phyloP scores from a whole-genome alignment of 2,113 vertebrate genomes.

The Callipepla californica region DNA sequence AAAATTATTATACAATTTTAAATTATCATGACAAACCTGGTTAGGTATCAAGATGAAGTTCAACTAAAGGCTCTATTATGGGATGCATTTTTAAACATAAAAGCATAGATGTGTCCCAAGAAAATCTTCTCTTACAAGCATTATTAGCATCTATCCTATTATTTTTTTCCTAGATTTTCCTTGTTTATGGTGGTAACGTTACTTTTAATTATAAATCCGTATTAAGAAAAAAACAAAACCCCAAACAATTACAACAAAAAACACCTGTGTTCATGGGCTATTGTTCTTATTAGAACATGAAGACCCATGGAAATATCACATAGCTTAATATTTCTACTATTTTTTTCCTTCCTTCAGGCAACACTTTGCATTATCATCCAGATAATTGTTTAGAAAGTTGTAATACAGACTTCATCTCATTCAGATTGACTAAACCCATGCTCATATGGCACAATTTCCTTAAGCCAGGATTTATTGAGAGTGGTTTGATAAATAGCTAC shows the following conservation, averaged over 20 bases:
- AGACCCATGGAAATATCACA: constrained; percentile 21
- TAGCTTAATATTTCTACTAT: constrained; percentile 31
- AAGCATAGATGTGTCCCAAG: background rate
- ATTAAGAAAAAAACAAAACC: background rate
- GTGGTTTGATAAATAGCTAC: constrained; percentile 46
- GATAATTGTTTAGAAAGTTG: constrained; percentile 61
- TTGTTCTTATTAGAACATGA: constrained; percentile 6
- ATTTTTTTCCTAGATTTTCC: background rate
- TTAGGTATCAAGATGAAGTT: background rate
- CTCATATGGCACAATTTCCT: constrained; percentile 39
- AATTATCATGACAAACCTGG: background rate
- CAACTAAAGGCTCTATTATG: background rate
- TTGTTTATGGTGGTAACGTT: background rate
- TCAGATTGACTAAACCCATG: constrained; percentile 51
- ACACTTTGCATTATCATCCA: constrained; percentile 51
- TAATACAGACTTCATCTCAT: constrained; percentile 58
- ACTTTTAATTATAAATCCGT: background rate
- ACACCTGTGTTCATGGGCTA: background rate
- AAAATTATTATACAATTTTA: background rate
- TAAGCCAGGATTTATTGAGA: constrained; percentile 61
- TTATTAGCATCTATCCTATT: background rate
- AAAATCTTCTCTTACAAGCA: background rate
- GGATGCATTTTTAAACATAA: background rate
- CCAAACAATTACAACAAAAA: too few relatives aligned
- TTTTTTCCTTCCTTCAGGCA: constrained; percentile 26